Evolutionary conservation across 2,113 vertebrate species (phyloP).

Genomic region (Oreochromis tanganicae): DNA sequence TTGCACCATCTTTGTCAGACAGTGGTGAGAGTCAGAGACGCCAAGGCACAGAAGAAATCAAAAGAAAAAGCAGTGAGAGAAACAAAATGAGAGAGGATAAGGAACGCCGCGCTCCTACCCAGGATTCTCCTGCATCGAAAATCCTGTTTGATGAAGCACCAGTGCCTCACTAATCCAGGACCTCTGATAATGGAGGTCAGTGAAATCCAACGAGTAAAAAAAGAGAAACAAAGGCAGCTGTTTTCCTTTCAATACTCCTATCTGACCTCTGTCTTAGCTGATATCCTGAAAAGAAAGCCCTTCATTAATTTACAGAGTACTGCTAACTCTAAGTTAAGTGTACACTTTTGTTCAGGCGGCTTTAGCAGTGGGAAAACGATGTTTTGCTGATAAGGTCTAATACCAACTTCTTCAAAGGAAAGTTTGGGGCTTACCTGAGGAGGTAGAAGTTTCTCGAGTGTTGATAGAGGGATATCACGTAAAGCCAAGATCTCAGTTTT

Average conservation of each 20-base stretch:
- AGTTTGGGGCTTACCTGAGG: not conserved
- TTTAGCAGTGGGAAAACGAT: not conserved
- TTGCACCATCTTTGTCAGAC: not conserved
- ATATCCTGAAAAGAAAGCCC: not conserved
- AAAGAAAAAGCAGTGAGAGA: not conserved
- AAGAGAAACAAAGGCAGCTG: conserved; percentile 13
- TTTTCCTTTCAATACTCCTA: not conserved
- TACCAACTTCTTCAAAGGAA: not conserved
- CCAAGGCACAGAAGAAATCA: not conserved
- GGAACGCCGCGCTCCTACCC: not conserved
- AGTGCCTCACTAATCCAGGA: conserved; percentile 22
- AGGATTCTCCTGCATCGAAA: not conserved
- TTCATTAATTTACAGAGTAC: not conserved
- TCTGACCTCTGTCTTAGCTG: conserved; percentile 11
- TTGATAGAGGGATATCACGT: not conserved
- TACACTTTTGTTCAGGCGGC: not conserved
- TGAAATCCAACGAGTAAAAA: conserved; percentile 13
- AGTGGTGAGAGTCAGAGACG: not conserved
- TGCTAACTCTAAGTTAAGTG: not conserved
- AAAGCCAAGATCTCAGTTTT: not conserved
- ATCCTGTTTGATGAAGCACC: conserved; percentile 25
- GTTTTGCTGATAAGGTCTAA: not conserved
- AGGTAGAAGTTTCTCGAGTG: not conserved
- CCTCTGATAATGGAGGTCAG: conserved; percentile 32
- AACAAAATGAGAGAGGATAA: not conserved